Evolutionary conservation across 1,140 invertebrate genomes (phyloP).

Genomic region (Drosophila fuyamai): DNA sequence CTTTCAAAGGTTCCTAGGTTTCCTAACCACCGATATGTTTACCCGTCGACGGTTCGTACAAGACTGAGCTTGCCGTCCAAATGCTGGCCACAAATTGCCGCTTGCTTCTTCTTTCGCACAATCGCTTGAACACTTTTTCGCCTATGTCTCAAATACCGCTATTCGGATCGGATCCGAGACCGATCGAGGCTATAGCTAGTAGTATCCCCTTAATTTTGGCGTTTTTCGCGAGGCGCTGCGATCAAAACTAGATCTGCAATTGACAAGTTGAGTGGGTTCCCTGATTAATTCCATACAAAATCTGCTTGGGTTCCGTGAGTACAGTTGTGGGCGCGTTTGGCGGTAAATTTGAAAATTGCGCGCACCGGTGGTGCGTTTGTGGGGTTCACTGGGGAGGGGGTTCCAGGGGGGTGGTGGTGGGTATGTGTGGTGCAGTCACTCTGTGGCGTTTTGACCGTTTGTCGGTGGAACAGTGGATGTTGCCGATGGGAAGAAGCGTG

Average conservation of each 20-base stretch:
- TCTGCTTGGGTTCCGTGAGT: slow-evolving; percentile 83
- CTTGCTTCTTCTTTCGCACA: slow-evolving; percentile 48
- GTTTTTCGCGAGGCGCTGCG: slow-evolving; percentile 25
- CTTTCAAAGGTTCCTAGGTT: slow-evolving; percentile 6
- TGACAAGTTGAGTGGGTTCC: slow-evolving; percentile 82
- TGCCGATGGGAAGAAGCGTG: slow-evolving; percentile 36
- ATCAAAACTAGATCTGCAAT: slow-evolving; percentile 64
- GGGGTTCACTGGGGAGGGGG: slow-evolving; percentile 3
- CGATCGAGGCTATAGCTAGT: slow-evolving; percentile 29
- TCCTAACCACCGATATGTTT: slow-evolving; percentile 83
- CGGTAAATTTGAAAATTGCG: slow-evolving; percentile 85
- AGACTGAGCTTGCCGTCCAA: slow-evolving; percentile 75
- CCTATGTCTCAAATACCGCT: slow-evolving; percentile 37
- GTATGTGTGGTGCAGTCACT: slow-evolving; percentile 36
- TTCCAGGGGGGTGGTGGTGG: slow-evolving; percentile 5
- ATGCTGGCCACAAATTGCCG: slow-evolving; percentile 58
- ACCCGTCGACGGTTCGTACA: slow-evolving; percentile 81
- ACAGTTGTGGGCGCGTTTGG: slow-evolving; percentile 75
- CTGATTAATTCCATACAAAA: slow-evolving; percentile 84
- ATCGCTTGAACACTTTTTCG: slow-evolving; percentile 40
- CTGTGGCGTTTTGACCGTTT: slow-evolving; percentile 43
- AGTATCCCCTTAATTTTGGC: slow-evolving; percentile 46
- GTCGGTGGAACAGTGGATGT: slow-evolving; percentile 23
- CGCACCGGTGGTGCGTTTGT: slow-evolving; percentile 30
- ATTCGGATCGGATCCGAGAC: slow-evolving; percentile 42